These are phyloP conservation scores for Hermatobates lingyangjiaoensis DNA, from an alignment of 1,140 invertebrate genomes.

Conservation along the genomic window DNA sequence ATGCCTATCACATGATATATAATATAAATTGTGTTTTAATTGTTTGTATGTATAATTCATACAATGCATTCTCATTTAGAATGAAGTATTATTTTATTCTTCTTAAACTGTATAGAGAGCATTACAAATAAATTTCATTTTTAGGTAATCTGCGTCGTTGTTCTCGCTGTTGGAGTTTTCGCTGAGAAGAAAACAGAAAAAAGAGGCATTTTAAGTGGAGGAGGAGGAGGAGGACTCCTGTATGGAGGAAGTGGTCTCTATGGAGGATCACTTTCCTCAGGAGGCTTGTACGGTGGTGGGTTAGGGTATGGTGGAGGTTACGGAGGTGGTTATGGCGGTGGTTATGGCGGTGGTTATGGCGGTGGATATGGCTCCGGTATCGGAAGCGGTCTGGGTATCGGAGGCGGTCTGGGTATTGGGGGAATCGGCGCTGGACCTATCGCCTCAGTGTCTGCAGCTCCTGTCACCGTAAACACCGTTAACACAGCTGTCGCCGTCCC, in stretches of 20 bases:
- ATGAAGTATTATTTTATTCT: too few species aligned
- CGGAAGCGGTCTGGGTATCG: background rate
- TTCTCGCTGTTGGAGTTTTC: too few species aligned
- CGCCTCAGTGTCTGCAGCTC: background rate
- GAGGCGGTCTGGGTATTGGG: background rate
- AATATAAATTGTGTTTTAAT: too few species aligned
- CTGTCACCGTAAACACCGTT: slow-evolving; percentile 6
- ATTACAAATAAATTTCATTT: too few species aligned
- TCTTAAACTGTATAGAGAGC: too few species aligned
- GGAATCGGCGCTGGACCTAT: background rate
- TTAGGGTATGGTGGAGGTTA: background rate
- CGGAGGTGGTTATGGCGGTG: background rate
- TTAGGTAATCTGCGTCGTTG: too few species aligned
- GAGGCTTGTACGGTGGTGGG: background rate
- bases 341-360: background rate
- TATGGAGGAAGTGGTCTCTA: background rate
- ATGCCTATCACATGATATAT: too few species aligned
- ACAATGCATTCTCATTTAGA: too few species aligned
- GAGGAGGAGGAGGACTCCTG: background rate
- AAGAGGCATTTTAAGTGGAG: too few species aligned
- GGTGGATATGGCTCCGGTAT: background rate
- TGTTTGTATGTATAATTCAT: too few species aligned
- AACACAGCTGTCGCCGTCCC: slow-evolving; percentile 22
- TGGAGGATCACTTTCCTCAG: background rate
- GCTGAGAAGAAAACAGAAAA: too few species aligned